Evolutionary conservation across 2,113 vertebrate genomes (phyloP), one percentile per base, ranked within the genome.

Genomic region (Corythornis madagascariensis): DNA sequence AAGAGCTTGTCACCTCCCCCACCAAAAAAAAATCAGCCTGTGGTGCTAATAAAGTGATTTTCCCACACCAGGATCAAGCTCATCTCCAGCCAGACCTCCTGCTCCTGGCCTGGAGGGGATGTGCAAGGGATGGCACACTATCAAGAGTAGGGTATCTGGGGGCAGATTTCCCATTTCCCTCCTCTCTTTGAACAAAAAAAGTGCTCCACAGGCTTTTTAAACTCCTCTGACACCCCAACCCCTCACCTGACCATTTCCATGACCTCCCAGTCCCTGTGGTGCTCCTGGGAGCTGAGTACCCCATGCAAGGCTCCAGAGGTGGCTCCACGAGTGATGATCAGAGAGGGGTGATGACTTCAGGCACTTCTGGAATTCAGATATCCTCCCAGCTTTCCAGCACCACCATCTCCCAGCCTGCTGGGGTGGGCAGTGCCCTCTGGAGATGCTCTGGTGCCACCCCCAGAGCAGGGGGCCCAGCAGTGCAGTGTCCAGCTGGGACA

Each of bases 91-190:
- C 2, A 2, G 6, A 47, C 11, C 50, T 29, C 35, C 31, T 0
- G 0, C 14, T 45, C 9, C 0, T 1, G 3, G 24, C 5, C 1
- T 6, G 40, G 26, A 55, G 3, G 9, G 25, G n/a, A 40, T 0
- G 0, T 26, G 11, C 7, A 16, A 40, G 19, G 28, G 45, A 18
- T 10, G 16, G 25, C 10, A 25, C 11, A 14, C 19, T 12, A 2
- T 10, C 11, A 0, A 1, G 3, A 26, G 42, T 31, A 67, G 26
- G 8, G 14, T 24, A 69, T 45, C 6, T 73, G 17, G 25, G 38
- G 31, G 2, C 55, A 47, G 18, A 47, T n/a, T 25, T 35, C 52
- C 35, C 13, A 6, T 29, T 52, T 40, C 0, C 14, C 10, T 4
- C 13, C 6, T 66, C 33, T 5, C 14, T 24, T 45, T 14, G 31